These are phyloP conservation scores for Ylistrum balloti DNA, from an alignment of 1,140 invertebrate species.

Conservation along the genomic window DNA sequence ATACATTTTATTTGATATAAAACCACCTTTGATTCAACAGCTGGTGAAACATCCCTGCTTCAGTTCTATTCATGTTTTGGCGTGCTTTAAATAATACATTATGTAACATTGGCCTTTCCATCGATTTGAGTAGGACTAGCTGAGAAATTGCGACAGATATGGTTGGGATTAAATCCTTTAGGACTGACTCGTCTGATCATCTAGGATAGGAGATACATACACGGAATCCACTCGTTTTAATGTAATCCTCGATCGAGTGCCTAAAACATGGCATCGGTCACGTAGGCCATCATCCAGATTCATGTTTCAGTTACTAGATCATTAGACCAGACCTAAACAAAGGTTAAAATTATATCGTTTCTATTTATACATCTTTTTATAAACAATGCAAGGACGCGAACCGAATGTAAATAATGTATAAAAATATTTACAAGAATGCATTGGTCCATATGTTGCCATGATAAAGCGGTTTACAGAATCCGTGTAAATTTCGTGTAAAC, in stretches of 20 bases:
- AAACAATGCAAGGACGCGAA: no score
- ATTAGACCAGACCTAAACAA: not conserved
- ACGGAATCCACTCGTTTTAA: not conserved
- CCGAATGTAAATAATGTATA: not conserved
- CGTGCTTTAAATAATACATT: not conserved
- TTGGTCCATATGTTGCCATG: not conserved
- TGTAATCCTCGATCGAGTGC: not conserved
- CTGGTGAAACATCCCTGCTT: not conserved
- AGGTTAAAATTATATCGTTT: not conserved
- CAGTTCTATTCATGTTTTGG: not conserved
- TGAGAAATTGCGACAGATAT: not conserved
- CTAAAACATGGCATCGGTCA: not conserved
- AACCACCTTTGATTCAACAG: not conserved
- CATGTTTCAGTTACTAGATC: not conserved
- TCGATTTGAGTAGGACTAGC: not conserved
- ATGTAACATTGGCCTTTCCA: not conserved
- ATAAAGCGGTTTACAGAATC: not conserved
- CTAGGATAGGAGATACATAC: not conserved
- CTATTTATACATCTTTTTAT: not conserved
- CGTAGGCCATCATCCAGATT: not conserved
- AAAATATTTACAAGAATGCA: not conserved
- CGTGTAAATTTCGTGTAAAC: not conserved
- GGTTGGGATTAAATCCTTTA: not conserved
- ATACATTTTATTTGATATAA: not conserved
- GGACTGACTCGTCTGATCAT: not conserved